These are phyloP conservation scores for Ditylenchus weischeri DNA, from an alignment of 2,888 invertebrate species.

Conservation along the genomic window DNA sequence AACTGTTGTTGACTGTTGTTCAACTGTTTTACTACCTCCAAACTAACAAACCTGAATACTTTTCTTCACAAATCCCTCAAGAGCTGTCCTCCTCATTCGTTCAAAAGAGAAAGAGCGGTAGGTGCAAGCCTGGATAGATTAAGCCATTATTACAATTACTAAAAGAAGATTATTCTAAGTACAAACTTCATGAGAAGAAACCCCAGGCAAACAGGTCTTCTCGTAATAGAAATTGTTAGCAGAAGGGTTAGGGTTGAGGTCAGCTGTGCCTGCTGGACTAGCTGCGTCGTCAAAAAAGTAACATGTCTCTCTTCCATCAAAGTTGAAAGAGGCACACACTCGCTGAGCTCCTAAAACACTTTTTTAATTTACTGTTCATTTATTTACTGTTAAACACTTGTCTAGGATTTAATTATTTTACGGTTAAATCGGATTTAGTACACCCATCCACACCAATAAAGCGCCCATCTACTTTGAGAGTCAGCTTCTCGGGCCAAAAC, in stretches of 20 bases:
- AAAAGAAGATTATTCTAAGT: too few species aligned
- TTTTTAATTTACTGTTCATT: too few species aligned
- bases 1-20: too few species aligned
- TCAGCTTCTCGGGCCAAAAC: too few species aligned
- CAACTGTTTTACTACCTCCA: too few species aligned
- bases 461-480: too few species aligned
- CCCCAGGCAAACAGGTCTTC: slow-evolving; percentile 60
- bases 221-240: slow-evolving; percentile 60
- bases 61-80: slow-evolving; percentile 62
- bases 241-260: slow-evolving; percentile 57
- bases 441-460: too few species aligned
- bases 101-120: slow-evolving; percentile 62
- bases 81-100: slow-evolving; percentile 62
- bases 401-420: too few species aligned
- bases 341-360: slow-evolving; percentile 45
- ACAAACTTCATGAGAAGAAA: slow-evolving; percentile 56
- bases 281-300: slow-evolving; percentile 60
- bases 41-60: slow-evolving; percentile 56
- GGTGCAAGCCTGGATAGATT: slow-evolving; percentile 38
- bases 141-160: too few species aligned
- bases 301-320: slow-evolving; percentile 59
- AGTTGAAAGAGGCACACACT: slow-evolving; percentile 59
- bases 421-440: too few species aligned
- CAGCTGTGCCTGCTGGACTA: slow-evolving; percentile 54
- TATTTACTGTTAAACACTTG: too few species aligned